Percentiles rank a stretch among this genome's conserved stretches.
These are phyloP conservation scores for Drosophila vallismaia DNA, from an alignment of 2,888 invertebrate genomes.

Conservation along the genomic window DNA sequence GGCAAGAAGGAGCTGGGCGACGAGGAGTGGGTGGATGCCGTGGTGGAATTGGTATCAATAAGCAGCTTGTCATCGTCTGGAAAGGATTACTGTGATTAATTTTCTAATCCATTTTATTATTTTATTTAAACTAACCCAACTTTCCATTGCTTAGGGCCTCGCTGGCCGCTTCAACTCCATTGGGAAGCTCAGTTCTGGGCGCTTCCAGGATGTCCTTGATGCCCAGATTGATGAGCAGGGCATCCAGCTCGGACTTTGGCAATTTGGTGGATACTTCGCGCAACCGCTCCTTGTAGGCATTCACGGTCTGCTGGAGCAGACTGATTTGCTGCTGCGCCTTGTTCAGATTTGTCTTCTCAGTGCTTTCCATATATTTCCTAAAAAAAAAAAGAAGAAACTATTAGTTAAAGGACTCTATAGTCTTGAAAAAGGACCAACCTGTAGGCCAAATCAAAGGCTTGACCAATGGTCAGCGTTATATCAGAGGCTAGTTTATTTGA, in stretches of 20 bases:
- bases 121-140: slow-evolving; percentile 50
- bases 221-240: slow-evolving; percentile 85
- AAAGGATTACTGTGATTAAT: not conserved
- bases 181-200: slow-evolving; percentile 64
- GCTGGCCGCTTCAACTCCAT: slow-evolving; percentile 46
- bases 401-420: not conserved
- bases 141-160: slow-evolving; percentile 70
- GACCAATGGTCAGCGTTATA: slow-evolving; percentile 98
- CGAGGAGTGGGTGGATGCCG: slow-evolving; percentile 72
- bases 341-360: slow-evolving; percentile 94
- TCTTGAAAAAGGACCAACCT: slow-evolving; percentile 84
- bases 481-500: slow-evolving; percentile 99
- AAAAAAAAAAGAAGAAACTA: not conserved
- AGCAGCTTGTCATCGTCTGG: slow-evolving; percentile 81
- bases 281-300: slow-evolving; percentile 91
- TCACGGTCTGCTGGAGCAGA: slow-evolving; percentile 93
- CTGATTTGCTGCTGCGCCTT: slow-evolving; percentile 95
- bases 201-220: slow-evolving; percentile 85
- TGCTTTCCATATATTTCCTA: slow-evolving; percentile 95
- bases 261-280: slow-evolving; percentile 86
- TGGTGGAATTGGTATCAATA: slow-evolving; percentile 82
- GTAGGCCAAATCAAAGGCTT: slow-evolving; percentile 99
- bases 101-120: rapidly evolving
- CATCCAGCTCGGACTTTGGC: slow-evolving; percentile 82
- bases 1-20: slow-evolving; percentile 82